Conservation (phyloP, 2,888 invertebrate genomes). For the Tholera decimalis region DNA sequence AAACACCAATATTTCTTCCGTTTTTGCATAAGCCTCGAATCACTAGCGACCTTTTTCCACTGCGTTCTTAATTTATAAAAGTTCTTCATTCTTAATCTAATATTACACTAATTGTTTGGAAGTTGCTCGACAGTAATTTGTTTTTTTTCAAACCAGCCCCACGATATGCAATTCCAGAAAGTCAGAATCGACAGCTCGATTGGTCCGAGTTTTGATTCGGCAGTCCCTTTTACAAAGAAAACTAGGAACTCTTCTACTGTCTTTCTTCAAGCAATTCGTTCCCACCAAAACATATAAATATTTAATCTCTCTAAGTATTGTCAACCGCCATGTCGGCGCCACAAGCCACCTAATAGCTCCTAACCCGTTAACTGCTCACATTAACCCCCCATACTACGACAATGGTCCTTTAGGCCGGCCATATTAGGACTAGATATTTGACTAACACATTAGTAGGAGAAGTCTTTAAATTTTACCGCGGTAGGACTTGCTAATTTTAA, state of each 20-base stretch:
- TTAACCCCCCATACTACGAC: slow-evolving; percentile 55
- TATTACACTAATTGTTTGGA: too few relatives aligned
- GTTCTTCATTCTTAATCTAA: too few relatives aligned
- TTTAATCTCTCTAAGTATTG: slow-evolving; percentile 31
- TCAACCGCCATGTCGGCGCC: slow-evolving; percentile 59
- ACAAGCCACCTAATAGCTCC: slow-evolving; percentile 43
- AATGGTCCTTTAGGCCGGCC: slow-evolving; percentile 58
- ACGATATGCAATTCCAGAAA: too few relatives aligned
- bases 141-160: too few relatives aligned
- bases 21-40: too few relatives aligned
- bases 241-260: neutral
- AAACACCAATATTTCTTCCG: too few relatives aligned
- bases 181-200: too few relatives aligned
- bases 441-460: slow-evolving; percentile 55
- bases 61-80: too few relatives aligned
- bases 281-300: slow-evolving; percentile 9
- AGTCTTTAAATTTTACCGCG: slow-evolving; percentile 82
- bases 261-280: slow-evolving; percentile 2
- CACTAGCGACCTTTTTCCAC: too few relatives aligned
- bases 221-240: too few relatives aligned
- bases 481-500: slow-evolving; percentile 88
- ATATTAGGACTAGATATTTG: slow-evolving; percentile 65
- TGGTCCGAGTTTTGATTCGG: too few relatives aligned
- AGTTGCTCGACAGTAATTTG: too few relatives aligned
- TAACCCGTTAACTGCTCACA: slow-evolving; percentile 67